phyloP scores from a whole-genome alignment of 2,113 vertebrate species.

The Bambusicola thoracicus region DNA sequence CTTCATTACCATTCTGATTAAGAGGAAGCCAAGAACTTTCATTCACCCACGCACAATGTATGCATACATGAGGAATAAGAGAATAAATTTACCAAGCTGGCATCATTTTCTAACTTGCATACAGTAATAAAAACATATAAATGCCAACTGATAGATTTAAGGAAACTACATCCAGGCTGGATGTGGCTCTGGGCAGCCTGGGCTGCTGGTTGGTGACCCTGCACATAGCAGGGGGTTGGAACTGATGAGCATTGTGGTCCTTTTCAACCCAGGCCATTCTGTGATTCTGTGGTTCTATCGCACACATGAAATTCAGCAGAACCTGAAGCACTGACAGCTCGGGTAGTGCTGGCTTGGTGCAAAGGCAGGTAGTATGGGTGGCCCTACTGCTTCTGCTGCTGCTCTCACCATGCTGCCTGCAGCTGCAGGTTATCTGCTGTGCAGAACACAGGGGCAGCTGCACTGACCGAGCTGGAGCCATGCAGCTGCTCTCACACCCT shows the following conservation, averaged over 20 bases:
- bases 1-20: background rate
- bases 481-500: background rate
- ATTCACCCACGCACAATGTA: background rate
- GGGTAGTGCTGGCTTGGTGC: background rate
- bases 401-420: too few species aligned
- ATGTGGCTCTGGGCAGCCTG: too few species aligned
- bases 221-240: too few species aligned
- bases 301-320: too few species aligned
- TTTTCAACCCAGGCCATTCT: too few species aligned
- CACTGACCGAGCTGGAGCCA: rapidly evolving
- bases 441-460: rapidly evolving
- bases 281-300: too few species aligned
- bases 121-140: background rate
- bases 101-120: background rate
- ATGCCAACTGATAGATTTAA: background rate
- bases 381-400: rapidly evolving
- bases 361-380: background rate
- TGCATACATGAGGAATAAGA: rapidly evolving
- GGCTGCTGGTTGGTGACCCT: too few species aligned
- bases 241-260: too few species aligned
- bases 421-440: background rate
- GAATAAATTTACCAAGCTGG: background rate
- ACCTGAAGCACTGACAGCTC: background rate
- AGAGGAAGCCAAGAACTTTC: background rate
- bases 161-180: background rate